Percentiles rank a stretch among this genome's conserved stretches.
These are phyloP conservation scores for Lophura nycthemera DNA, from an alignment of 2,113 vertebrate species.

Conservation along the genomic window DNA sequence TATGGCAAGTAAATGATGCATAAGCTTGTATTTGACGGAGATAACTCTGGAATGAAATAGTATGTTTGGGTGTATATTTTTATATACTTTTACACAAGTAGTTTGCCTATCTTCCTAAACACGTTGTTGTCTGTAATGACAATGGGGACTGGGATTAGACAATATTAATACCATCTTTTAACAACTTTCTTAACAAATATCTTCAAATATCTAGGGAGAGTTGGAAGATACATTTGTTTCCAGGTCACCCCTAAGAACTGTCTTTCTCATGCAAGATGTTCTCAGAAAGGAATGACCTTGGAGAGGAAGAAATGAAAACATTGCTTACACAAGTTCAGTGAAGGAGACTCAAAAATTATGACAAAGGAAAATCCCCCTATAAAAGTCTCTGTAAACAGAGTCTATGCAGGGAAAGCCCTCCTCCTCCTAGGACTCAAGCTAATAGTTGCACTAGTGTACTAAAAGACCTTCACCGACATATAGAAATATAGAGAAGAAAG, in stretches of 20 bases:
- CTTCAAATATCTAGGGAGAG: not conserved
- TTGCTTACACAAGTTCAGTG: not conserved
- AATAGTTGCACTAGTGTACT: not conserved
- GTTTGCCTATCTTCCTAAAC: not conserved
- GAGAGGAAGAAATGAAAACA: not conserved
- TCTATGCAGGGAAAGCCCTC: not conserved
- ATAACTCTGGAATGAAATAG: not conserved
- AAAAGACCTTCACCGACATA: not conserved
- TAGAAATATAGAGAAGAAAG: not conserved
- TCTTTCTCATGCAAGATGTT: not conserved
- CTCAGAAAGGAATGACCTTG: not conserved
- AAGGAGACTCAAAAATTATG: not conserved
- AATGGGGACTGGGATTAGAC: not conserved
- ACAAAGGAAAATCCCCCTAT: not conserved
- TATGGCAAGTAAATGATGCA: not conserved
- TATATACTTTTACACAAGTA: not conserved
- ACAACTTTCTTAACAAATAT: not conserved
- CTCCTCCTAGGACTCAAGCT: not conserved
- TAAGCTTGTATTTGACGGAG: not conserved
- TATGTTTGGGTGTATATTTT: not conserved
- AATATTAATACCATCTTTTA: not conserved
- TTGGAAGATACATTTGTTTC: not conserved
- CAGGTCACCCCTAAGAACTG: not conserved
- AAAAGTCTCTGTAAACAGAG: not conserved
- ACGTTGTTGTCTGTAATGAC: not conserved